Percentiles rank a stretch among this genome's conserved stretches.
Evolutionary conservation across 2,888 invertebrate genomes (phyloP).

Genomic region (Lymantria monacha): DNA sequence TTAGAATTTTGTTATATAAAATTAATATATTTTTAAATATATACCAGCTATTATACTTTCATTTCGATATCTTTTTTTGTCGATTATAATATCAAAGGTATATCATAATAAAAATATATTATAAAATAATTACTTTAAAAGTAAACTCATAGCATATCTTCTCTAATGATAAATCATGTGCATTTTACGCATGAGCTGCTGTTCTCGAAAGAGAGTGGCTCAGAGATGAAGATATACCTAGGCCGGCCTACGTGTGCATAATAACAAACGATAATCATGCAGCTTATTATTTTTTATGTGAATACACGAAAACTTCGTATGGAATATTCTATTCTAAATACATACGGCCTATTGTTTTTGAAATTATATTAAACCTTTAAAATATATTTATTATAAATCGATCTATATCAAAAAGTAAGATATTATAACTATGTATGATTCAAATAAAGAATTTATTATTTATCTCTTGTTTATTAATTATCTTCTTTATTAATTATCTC

Average conservation of each 20-base stretch:
- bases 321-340: conserved; percentile 20
- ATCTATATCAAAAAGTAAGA: too few relatives aligned
- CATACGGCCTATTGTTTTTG: not conserved
- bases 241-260: conserved; percentile 38
- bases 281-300: conserved; percentile 80
- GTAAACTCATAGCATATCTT: not conserved
- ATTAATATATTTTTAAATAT: too few relatives aligned
- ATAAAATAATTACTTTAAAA: not conserved
- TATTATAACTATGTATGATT: too few relatives aligned
- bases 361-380: too few relatives aligned
- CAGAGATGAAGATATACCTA: conserved; percentile 56
- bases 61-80: too few relatives aligned
- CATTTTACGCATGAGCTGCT: conserved; percentile 38
- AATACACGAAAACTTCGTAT: conserved; percentile 39
- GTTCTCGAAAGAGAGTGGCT: conserved; percentile 58
- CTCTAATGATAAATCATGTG: not conserved
- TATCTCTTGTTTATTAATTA: too few relatives aligned
- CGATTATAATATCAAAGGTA: too few relatives aligned
- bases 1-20: too few relatives aligned
- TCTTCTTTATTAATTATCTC: too few relatives aligned
- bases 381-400: too few relatives aligned
- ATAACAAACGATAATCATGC: conserved; percentile 57
- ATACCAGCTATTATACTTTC: too few relatives aligned
- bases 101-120: not conserved
- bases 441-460: too few relatives aligned